Conservation (phyloP, 2,113 vertebrate species). For the Lutjanus erythropterus region DNA sequence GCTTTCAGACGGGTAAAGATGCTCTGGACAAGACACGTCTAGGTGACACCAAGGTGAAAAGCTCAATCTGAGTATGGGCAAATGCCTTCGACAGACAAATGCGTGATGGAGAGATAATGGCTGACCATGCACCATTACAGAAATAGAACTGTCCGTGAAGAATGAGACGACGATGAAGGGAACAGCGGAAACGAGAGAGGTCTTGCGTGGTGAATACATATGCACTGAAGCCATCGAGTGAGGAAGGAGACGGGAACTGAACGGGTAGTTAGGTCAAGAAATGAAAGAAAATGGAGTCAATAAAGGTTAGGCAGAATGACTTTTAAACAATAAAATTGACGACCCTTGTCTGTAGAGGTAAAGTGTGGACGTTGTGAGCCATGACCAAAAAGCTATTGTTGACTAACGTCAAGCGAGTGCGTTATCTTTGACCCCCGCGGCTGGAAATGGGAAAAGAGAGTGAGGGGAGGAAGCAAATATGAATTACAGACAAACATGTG, state of each 20-base stretch:
- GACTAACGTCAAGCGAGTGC: conserved; percentile 77
- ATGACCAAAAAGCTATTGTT: conserved; percentile 83
- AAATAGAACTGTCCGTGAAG: conserved; percentile 80
- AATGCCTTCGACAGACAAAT: conserved; percentile 67
- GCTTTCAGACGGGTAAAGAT: conserved; percentile 36
- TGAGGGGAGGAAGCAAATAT: conserved; percentile 71
- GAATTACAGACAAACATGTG: conserved; percentile 73
- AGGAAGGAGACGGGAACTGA: conserved; percentile 70
- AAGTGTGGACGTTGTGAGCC: conserved; percentile 81
- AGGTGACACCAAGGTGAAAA: conserved; percentile 76
- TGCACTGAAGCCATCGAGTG: conserved; percentile 59
- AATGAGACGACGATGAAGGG: conserved; percentile 73
- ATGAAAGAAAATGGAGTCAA: conserved; percentile 86
- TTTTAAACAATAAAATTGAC: conserved; percentile 89
- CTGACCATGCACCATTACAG: conserved; percentile 79
- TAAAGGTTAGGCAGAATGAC: conserved; percentile 85
- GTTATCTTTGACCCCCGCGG: conserved; percentile 81
- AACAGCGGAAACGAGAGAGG: conserved; percentile 74
- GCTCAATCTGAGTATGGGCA: conserved; percentile 71
- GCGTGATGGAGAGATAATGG: conserved; percentile 72
- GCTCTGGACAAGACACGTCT: conserved; percentile 18
- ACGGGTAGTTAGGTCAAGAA: conserved; percentile 87
- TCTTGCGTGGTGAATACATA: conserved; percentile 79
- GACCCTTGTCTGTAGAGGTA: conserved; percentile 78
- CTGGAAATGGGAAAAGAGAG: conserved; percentile 77